Evolutionary conservation across 2,113 vertebrate genomes (phyloP), one percentile per base, ranked within the genome.

Genomic region (Grammomys dolichurus): DNA sequence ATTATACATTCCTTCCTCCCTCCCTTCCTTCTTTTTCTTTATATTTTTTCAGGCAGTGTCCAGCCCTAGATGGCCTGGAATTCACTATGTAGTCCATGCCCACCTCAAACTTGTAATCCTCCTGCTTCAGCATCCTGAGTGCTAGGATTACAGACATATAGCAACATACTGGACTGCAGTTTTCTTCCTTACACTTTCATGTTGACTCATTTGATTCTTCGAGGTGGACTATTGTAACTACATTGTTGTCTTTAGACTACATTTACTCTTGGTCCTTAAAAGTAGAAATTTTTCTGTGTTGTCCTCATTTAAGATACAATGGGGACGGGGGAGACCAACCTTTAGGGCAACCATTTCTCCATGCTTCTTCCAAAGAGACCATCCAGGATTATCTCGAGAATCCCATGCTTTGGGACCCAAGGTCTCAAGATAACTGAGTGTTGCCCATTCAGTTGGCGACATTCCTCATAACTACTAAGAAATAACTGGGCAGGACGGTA

Each of bases 221-320:
- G 69, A 12, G 40, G 1, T 3, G 60, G 36, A 20, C 80, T 33
- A 48, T 56, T 56, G 19, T 87, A 56, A 82, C 19, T n/a, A 33
- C 7, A 46, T 54, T n/a, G 16, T 31, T 4, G 33, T 70, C 90
- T 90, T 70, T 36, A 81, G 80, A 31, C 14, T 33, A 63, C 19
- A 63, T 69, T 58, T 75, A 75, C 81, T 82, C 28, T 60, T 87
- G 54, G 40, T 72, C 26, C 93, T 89, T 89, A 40, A 95, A 94
- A 43, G 67, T 11, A 58, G n/a, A 72, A 48, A 10, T 17, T 51
- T 93, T 81, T 20, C 33, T 58, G 1, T 43, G 1, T 1, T 17
- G 31, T 17, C 28, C 76, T 58, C 13, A 13, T 69, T 81, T 58
- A 63, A 92, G n/a, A 28, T 7, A 51, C n/a, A 48, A 20, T 28